phyloP scores from a whole-genome alignment of 2,113 vertebrate genomes.

The Prolemur simus region DNA sequence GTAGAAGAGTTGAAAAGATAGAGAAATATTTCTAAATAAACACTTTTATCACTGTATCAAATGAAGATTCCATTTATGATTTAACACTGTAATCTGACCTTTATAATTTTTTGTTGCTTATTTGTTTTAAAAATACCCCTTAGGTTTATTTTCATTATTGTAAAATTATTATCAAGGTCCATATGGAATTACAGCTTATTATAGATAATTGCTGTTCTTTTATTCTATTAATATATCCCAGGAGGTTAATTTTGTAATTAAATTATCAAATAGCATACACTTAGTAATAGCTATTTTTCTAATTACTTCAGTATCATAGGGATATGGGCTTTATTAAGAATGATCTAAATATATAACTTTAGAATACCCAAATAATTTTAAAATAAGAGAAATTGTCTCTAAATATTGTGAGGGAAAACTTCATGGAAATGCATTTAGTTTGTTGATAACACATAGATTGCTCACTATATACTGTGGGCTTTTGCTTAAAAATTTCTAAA shows the following conservation, averaged over 20 bases:
- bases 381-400: slow-evolving; percentile 47
- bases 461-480: background rate
- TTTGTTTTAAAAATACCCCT: slow-evolving; percentile 68
- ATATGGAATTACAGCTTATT: slow-evolving; percentile 69
- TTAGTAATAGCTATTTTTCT: slow-evolving; percentile 34
- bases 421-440: background rate
- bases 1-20: background rate
- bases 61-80: slow-evolving; percentile 1
- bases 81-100: background rate
- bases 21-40: background rate
- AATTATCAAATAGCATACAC: slow-evolving; percentile 15
- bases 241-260: slow-evolving; percentile 57
- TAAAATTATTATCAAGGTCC: slow-evolving; percentile 59
- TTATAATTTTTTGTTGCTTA: slow-evolving; percentile 35
- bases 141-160: slow-evolving; percentile 72
- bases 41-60: background rate
- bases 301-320: background rate
- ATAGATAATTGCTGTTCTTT: slow-evolving; percentile 46
- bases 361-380: slow-evolving; percentile 40
- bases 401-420: background rate
- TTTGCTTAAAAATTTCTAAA: slow-evolving; percentile 62
- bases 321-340: slow-evolving; percentile 15
- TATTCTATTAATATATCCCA: background rate
- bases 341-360: slow-evolving; percentile 54
- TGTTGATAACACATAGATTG: slow-evolving; percentile 26